These are phyloP conservation scores for Regulus satrapa DNA, from an alignment of 2,113 vertebrate genomes.

Conservation along the genomic window DNA sequence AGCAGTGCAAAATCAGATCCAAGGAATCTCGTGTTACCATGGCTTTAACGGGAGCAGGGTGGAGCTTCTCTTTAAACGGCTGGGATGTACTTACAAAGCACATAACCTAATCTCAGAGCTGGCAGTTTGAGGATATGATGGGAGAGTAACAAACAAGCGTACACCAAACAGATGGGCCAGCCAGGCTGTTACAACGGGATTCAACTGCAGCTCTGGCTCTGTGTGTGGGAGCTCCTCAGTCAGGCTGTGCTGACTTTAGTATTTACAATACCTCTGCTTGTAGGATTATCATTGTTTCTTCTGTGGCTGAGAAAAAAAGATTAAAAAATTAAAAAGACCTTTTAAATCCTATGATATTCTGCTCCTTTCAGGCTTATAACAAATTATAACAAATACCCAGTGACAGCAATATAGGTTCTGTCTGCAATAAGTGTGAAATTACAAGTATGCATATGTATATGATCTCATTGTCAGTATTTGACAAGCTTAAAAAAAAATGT, in stretches of 20 bases:
- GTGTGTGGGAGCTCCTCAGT: not conserved
- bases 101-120: not conserved
- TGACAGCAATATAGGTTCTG: not conserved
- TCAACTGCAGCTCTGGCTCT: not conserved
- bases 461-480: constrained; percentile 17
- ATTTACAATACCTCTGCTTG: not conserved
- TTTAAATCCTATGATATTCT: not conserved
- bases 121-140: not conserved
- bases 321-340: not conserved
- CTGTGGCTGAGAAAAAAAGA: not conserved
- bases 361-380: not conserved
- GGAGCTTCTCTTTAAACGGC: not conserved
- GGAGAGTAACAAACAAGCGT: not conserved
- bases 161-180: constrained; percentile 35
- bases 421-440: constrained; percentile 4
- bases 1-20: not conserved
- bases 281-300: not conserved
- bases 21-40: not conserved
- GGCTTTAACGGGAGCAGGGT: not conserved
- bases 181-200: not conserved
- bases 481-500: not conserved
- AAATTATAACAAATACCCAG: not conserved
- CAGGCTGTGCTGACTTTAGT: not conserved
- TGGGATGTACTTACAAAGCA: not conserved
- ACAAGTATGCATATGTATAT: not conserved